phyloP scores from a whole-genome alignment of 2,797 vertebrate genomes.

The Heterohyrax brucei region DNA sequence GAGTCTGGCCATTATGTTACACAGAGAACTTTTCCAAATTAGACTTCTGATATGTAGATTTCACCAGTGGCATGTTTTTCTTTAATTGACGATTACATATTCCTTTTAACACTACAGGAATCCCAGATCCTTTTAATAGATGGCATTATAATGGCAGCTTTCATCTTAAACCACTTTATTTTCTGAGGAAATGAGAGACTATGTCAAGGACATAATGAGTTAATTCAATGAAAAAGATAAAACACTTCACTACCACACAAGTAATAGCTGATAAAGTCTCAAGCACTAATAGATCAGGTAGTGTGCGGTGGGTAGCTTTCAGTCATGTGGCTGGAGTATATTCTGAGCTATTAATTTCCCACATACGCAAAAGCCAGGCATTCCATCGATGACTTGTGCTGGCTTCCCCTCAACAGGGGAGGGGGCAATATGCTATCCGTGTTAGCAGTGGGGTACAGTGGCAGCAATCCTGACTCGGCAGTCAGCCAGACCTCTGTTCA shows the following conservation, averaged over 20 bases:
- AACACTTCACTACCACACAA: conserved; percentile 38
- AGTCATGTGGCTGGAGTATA: background rate
- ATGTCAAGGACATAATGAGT: conserved; percentile 57
- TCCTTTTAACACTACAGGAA: conserved; percentile 45
- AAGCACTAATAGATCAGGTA: background rate
- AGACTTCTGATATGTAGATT: background rate
- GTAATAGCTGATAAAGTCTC: conserved; percentile 18
- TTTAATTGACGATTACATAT: conserved; percentile 56
- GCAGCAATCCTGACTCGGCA: background rate
- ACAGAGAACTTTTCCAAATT: conserved; percentile 25
- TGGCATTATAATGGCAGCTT: conserved; percentile 43
- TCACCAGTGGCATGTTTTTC: conserved; percentile 6
- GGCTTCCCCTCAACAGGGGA: background rate
- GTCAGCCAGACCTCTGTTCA: background rate
- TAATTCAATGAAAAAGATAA: conserved; percentile 66
- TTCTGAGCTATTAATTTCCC: background rate
- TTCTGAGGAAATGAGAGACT: conserved; percentile 41
- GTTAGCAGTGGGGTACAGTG: background rate
- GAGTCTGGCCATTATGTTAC: background rate
- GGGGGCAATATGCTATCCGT: no score
- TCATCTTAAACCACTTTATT: conserved; percentile 68
- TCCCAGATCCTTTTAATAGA: conserved; percentile 60
- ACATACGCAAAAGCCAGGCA: background rate
- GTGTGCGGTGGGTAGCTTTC: background rate
- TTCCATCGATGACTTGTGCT: background rate